Evolutionary conservation across 2,888 invertebrate genomes (phyloP), one percentile per base, ranked within the genome.

Genomic region (Epistrophe eligans): DNA sequence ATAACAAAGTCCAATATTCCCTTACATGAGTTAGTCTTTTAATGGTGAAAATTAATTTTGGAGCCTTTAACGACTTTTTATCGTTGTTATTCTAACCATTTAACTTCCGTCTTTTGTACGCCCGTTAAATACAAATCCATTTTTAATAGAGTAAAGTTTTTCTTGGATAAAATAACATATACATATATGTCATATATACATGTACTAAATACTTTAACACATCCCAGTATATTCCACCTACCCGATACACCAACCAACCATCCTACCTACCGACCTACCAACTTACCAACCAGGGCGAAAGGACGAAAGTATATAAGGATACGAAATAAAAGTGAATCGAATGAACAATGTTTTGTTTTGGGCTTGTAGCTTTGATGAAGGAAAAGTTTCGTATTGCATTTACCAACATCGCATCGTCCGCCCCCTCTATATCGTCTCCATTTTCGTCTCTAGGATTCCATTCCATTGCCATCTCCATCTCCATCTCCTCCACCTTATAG

Each of bases 61-160:
- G 66, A 72, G 72, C 82, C 77, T 77, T 83, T 67, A 73, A 73
- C 79, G 67, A 83, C 60, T 79, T 79, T n/a, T 83, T 73, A 83
- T 79, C 73, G 73, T 67, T 79, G 83, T 73, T 83, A 79, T 83
- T 83, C 73, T 83, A 79, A 83, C 73, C 83, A 73, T 83, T 83
- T 83, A 79, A 83, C 79, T 83, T 79, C 73, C 58, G 67, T 79
- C 64, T 60, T 71, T 66, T 58, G 72, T 77, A 67, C 79, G 79
- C 83, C 77, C 79, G 83, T 83, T 83, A 79, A 83, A 83, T 83
- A 83, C 79, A 83, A 79, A 83, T 83, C 79, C 83, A 83, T 83
- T 83, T 83, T 83, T 83, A 83, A 83, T 79, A 83, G 83, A 79
- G 73, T 73, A 83, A 83, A 79, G 60, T 79, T 83, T 77, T 81